Conservation (phyloP, 2,888 invertebrate genomes). For the Ferdinandea cuprea region DNA sequence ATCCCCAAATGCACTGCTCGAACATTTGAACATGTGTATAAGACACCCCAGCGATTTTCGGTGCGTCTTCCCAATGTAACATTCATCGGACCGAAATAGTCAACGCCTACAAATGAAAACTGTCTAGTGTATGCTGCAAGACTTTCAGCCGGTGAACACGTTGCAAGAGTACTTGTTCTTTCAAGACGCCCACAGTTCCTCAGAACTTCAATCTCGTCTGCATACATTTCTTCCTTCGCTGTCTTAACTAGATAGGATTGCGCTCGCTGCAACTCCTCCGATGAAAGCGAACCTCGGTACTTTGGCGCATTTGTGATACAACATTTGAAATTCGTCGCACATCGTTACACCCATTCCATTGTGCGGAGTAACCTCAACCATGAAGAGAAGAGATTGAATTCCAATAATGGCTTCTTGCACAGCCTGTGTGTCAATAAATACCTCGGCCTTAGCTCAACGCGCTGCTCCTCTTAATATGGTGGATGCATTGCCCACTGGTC, state of each 20-base stretch:
- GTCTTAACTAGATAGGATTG: constrained; percentile 24
- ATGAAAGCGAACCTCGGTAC: too few species aligned
- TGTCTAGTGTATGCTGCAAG: constrained; percentile 16
- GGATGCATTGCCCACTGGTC: constrained; percentile 16
- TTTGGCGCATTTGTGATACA: too few species aligned
- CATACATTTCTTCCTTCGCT: background rate
- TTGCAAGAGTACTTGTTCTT: constrained; percentile 10
- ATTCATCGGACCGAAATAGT: background rate
- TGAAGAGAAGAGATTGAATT: too few species aligned
- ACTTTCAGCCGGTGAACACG: constrained; percentile 35
- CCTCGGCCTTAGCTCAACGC: constrained; percentile 1
- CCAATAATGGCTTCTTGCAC: background rate
- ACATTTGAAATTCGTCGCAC: too few species aligned
- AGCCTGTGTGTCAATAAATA: background rate
- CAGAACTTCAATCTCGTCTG: too few species aligned
- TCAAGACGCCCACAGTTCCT: background rate
- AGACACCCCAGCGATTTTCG: too few species aligned
- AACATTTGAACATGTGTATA: too few species aligned
- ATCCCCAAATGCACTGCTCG: too few species aligned
- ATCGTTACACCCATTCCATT: too few species aligned
- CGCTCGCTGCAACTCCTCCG: too few species aligned
- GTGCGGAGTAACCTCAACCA: too few species aligned
- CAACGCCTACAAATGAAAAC: background rate
- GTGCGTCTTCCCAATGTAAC: too few species aligned
- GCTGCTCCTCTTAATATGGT: background rate